Evolutionary conservation across 2,888 invertebrate species (phyloP), one percentile per base, ranked within the genome.

Genomic region (Coelopa pilipes): DNA sequence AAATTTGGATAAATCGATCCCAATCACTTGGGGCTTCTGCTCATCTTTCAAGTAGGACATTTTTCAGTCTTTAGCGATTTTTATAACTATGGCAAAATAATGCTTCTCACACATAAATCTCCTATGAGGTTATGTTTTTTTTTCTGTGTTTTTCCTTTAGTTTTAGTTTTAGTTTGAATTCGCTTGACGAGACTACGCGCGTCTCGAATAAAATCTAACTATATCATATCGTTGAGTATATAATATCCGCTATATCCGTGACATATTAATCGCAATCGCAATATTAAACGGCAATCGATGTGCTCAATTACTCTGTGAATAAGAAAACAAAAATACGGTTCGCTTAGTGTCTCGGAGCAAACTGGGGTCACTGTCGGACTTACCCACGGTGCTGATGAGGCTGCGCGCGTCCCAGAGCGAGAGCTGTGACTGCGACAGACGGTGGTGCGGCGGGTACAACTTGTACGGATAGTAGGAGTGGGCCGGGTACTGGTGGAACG

Each of bases 31-130:
- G 19, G 19, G 45, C 19, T 73, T 71, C 74, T 78, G 74, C 77
- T 79, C 74, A 70, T 71, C 76, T 79, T 79, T 79, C 34, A 34
- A 75, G 82, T 83, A 86, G 86, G 86, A 87, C 86, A 84, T 86
- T 81, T 81, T 83, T 87, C 87, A 87, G 87, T 87, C 87, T 87
- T 87, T 82, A 86, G 81, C 83, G 82, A 84, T 84, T 84, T 82
- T 75, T 72, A 77, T 81, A 83, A 82, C 84, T 84, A 84, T 84
- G 84, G 84, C 84, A 84, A 84, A 84, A 84, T 55, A 24, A 66
- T 59, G 17, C 46, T 65, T 59, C 34, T 45, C n/a, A 62, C 45
- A 34, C 45, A 34, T 53, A 53, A 13, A 34, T 34, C 34, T 34
- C 34, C 34, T 34, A 4, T 34, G 34, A 34, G 34, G 34, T 34